Percentiles rank a stretch among this genome's conserved stretches.
phyloP scores from a whole-genome alignment of 2,888 invertebrate species.

The Ernsta delagoae region DNA sequence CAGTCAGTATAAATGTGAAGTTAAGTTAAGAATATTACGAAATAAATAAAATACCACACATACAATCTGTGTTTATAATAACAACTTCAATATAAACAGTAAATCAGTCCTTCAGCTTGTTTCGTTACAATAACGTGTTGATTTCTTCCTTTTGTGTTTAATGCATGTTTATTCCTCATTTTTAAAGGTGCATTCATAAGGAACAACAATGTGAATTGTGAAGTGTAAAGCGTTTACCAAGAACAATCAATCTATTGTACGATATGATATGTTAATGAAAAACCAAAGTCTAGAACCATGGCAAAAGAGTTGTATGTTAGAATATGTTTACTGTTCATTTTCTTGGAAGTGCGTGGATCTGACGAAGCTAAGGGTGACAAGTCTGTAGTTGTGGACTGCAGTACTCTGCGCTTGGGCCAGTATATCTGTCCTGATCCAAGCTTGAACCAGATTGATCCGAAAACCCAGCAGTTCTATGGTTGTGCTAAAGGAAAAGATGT shows the following conservation, averaged over 20 bases:
- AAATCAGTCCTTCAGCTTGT: too few relatives aligned
- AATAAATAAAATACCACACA: too few relatives aligned
- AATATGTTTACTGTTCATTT: constrained; percentile 33
- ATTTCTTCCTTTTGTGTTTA: too few relatives aligned
- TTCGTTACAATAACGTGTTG: too few relatives aligned
- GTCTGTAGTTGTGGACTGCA: constrained; percentile 86
- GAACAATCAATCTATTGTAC: neutral
- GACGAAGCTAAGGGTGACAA: constrained; percentile 65
- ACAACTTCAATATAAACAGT: too few relatives aligned
- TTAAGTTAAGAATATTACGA: too few relatives aligned
- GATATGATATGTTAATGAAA: too few relatives aligned
- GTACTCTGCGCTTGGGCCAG: constrained; percentile 90
- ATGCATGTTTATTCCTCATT: too few relatives aligned
- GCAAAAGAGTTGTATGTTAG: constrained; percentile 38
- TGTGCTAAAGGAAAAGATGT: constrained; percentile 86
- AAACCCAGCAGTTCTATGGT: constrained; percentile 94
- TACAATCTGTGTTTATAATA: too few relatives aligned
- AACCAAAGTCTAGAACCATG: constrained; percentile 5
- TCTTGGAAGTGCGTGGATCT: constrained; percentile 50
- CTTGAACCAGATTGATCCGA: constrained; percentile 91
- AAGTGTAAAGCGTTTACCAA: neutral
- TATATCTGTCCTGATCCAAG: constrained; percentile 93
- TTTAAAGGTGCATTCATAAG: too few relatives aligned
- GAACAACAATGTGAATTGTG: neutral
- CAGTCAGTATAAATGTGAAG: too few relatives aligned